These are phyloP conservation scores for Diabrotica balteata DNA, from an alignment of 2,888 invertebrate species.

Conservation along the genomic window DNA sequence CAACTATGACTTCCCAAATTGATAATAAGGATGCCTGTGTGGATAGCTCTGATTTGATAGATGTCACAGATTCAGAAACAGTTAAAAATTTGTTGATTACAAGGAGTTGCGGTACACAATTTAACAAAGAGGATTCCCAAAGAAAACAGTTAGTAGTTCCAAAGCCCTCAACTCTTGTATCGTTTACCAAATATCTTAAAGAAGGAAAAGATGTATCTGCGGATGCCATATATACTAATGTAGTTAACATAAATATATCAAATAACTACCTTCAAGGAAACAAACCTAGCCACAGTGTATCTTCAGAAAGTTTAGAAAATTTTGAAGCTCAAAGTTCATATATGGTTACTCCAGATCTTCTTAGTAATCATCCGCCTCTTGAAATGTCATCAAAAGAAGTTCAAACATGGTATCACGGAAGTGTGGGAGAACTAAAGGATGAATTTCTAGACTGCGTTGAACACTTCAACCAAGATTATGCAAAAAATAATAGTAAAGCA, in stretches of 20 bases:
- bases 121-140: constrained; percentile 46
- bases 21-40: constrained; percentile 62
- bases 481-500: constrained; percentile 21
- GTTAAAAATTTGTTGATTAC: constrained; percentile 52
- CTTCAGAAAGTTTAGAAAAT: constrained; percentile 64
- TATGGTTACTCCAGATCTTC: constrained; percentile 65
- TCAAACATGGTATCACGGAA: constrained; percentile 32
- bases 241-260: constrained; percentile 69
- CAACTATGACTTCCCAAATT: constrained; percentile 56
- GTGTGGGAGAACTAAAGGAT: constrained; percentile 27
- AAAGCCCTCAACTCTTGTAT: constrained; percentile 39
- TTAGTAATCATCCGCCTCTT: constrained; percentile 66
- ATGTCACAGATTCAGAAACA: constrained; percentile 50
- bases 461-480: constrained; percentile 21
- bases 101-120: constrained; percentile 58
- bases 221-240: constrained; percentile 60
- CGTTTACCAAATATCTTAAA: constrained; percentile 58
- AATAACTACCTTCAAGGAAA: constrained; percentile 62
- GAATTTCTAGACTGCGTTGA: constrained; percentile 27
- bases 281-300: constrained; percentile 58
- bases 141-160: constrained; percentile 5
- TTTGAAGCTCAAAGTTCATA: constrained; percentile 49
- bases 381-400: constrained; percentile 46
- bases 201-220: constrained; percentile 43
- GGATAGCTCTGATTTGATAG: constrained; percentile 57